Percentiles rank a stretch among this genome's conserved stretches.
These are phyloP conservation scores for Poeciliopsis infans DNA, from an alignment of 2,797 vertebrate species.

Conservation along the genomic window DNA sequence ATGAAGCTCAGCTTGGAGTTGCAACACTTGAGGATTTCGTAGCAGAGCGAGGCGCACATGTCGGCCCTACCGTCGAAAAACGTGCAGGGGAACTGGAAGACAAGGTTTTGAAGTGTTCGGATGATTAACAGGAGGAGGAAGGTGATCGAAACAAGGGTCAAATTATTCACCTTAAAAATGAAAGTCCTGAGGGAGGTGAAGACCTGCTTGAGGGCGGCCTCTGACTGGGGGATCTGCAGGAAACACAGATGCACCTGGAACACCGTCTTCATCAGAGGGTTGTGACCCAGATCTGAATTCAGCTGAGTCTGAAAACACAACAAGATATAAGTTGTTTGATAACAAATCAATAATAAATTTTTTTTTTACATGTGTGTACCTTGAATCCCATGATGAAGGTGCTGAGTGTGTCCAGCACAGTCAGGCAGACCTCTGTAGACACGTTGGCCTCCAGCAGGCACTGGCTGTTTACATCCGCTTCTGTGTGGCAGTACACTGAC, in stretches of 20 bases:
- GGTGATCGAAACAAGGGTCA: not conserved
- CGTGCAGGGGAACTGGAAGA: slow-evolving; percentile 90
- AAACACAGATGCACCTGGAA: slow-evolving; percentile 97
- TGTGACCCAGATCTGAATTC: slow-evolving; percentile 91
- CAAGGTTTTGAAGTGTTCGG: not conserved
- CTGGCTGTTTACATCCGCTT: slow-evolving; percentile 92
- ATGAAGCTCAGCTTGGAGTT: slow-evolving; percentile 97
- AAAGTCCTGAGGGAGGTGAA: slow-evolving; percentile 92
- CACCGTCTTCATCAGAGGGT: slow-evolving; percentile 98
- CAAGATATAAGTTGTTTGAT: not conserved
- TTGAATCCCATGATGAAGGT: slow-evolving; percentile 96
- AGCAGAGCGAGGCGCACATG: slow-evolving; percentile 96
- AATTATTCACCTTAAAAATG: slow-evolving; percentile 90
- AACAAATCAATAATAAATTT: no score
- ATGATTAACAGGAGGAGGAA: no score
- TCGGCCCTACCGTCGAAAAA: slow-evolving; percentile 97
- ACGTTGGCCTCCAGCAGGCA: slow-evolving; percentile 93
- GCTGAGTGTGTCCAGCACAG: slow-evolving; percentile 92
- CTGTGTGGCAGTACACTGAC: slow-evolving; percentile 90
- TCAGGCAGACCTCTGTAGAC: slow-evolving; percentile 95
- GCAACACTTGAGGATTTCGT: slow-evolving; percentile 96
- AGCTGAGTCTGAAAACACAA: slow-evolving; percentile 87
- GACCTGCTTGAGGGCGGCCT: slow-evolving; percentile 91
- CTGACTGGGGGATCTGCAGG: slow-evolving; percentile 96
- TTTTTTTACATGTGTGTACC: slow-evolving; percentile 70